Evolutionary conservation across 2,888 invertebrate species (phyloP).

Genomic region (Helobdella robusta): DNA sequence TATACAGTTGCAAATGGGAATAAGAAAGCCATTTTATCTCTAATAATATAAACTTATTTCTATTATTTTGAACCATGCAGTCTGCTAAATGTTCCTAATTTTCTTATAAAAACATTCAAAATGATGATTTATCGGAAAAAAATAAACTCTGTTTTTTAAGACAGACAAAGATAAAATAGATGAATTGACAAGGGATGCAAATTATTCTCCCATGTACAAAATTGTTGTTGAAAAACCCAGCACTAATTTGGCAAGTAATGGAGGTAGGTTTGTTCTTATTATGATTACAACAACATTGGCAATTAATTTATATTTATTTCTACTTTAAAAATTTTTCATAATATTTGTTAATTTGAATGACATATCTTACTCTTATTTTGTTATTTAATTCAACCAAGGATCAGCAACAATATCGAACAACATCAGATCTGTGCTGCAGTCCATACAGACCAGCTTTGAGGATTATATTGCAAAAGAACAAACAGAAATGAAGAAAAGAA

Average conservation of each 20-base stretch:
- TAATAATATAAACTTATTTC: no score
- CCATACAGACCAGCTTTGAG: conserved; percentile 7
- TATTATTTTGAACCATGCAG: no score
- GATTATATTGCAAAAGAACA: conserved; percentile 6
- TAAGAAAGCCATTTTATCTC: no score
- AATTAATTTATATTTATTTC: no score
- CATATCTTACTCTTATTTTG: background rate
- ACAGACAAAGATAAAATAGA: conserved; percentile 4
- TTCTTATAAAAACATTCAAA: no score
- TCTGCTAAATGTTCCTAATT: no score
- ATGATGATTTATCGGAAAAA: no score
- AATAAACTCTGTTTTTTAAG: no score
- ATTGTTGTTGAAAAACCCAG: conserved; percentile 11
- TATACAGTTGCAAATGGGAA: no score
- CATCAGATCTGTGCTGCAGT: conserved; percentile 1
- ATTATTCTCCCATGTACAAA: conserved; percentile 7
- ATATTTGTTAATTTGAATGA: background rate
- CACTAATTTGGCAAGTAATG: background rate
- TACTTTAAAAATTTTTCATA: no score
- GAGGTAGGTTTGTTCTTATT: background rate
- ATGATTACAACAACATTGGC: background rate
- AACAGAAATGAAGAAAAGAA: conserved; percentile 8
- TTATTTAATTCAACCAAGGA: conserved; percentile 2
- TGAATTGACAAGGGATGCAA: background rate
- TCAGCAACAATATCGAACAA: background rate